Percentiles rank a stretch among this genome's conserved stretches.
phyloP scores from a whole-genome alignment of 2,113 vertebrate species.

The Rhagologus leucostigma region DNA sequence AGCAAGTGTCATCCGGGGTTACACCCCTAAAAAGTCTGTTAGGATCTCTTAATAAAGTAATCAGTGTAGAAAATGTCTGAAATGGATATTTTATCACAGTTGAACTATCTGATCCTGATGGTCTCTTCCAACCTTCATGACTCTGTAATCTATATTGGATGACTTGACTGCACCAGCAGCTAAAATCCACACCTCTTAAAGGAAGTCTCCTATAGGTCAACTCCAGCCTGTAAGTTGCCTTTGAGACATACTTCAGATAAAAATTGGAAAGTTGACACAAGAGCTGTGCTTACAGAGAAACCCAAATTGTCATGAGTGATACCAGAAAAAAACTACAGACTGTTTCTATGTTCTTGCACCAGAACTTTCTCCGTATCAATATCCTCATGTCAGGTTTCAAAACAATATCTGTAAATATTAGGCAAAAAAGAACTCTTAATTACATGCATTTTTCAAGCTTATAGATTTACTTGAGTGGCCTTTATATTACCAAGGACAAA shows the following conservation, averaged over 20 bases:
- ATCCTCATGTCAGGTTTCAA: not conserved
- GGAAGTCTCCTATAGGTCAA: not conserved
- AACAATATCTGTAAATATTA: not conserved
- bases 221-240: not conserved
- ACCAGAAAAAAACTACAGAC: not conserved
- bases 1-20: not conserved
- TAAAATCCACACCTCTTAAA: not conserved
- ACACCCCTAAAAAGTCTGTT: not conserved
- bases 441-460: not conserved
- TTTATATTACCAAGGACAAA: not conserved
- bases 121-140: not conserved
- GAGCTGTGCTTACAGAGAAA: not conserved
- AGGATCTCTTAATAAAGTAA: not conserved
- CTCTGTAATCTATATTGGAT: not conserved
- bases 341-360: not conserved
- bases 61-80: not conserved
- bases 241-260: not conserved
- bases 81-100: not conserved
- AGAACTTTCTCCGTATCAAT: not conserved
- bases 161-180: not conserved
- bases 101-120: not conserved
- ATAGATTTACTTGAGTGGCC: not conserved
- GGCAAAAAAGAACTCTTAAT: not conserved
- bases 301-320: not conserved
- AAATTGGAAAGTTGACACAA: not conserved